These are phyloP conservation scores for Xerus inauris DNA, from an alignment of 2,113 vertebrate species.

Conservation along the genomic window DNA sequence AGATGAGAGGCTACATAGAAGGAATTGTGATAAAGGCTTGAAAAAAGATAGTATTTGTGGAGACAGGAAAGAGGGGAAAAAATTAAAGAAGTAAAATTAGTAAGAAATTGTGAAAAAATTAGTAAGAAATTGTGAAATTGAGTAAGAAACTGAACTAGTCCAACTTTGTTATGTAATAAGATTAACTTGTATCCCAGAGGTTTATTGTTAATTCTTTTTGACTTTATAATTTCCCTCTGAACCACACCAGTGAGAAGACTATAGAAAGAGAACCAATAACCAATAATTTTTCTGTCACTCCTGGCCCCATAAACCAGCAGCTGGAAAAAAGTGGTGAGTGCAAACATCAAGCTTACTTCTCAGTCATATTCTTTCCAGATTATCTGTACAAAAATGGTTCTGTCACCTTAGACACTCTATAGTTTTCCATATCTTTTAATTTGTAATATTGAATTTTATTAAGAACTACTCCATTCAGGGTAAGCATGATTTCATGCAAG, in stretches of 20 bases:
- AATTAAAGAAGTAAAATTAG: not conserved
- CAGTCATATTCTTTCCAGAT: not conserved
- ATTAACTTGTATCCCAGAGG: not conserved
- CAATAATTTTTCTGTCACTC: slow-evolving; percentile 59
- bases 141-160: not conserved
- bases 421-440: not conserved
- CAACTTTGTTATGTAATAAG: not conserved
- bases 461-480: not conserved
- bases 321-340: slow-evolving; percentile 78
- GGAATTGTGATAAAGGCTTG: not conserved
- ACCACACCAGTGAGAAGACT: not conserved
- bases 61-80: not conserved
- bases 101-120: not conserved
- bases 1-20: not conserved
- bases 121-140: not conserved
- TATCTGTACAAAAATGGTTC: not conserved
- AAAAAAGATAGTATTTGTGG: not conserved
- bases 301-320: slow-evolving; percentile 47
- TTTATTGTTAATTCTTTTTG: slow-evolving; percentile 30
- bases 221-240: slow-evolving; percentile 62
- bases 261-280: not conserved
- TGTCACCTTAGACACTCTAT: not conserved
- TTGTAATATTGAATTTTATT: not conserved
- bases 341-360: slow-evolving; percentile 33
- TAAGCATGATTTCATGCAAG: not conserved